Evolutionary conservation across 2,797 vertebrate species (phyloP).

Genomic region (Manis pentadactyla): DNA sequence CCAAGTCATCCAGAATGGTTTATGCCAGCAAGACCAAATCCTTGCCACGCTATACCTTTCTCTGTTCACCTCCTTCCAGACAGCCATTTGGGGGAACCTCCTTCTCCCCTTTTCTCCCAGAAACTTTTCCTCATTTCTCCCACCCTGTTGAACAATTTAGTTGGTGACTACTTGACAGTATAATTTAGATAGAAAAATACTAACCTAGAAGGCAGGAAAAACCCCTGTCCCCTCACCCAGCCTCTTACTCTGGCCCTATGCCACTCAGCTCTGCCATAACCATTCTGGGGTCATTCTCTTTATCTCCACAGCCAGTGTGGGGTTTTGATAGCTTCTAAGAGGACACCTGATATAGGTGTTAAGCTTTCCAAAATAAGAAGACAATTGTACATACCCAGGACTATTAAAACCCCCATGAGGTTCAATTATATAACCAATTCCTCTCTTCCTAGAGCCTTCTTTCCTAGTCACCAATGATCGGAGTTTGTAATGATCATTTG

Average conservation of each 20-base stretch:
- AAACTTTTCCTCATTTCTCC: background rate
- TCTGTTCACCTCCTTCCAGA: background rate
- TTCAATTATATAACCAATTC: background rate
- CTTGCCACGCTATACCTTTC: background rate
- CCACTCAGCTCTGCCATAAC: background rate
- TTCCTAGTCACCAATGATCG: conserved; percentile 63
- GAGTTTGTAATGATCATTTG: background rate
- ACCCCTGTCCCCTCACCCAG: background rate
- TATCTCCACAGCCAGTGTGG: background rate
- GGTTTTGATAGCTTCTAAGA: background rate
- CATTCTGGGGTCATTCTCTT: background rate
- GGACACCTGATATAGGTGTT: background rate
- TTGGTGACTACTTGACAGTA: background rate
- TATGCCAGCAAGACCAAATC: background rate
- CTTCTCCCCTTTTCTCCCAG: background rate
- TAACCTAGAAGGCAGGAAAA: background rate
- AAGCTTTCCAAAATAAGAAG: conserved; percentile 47
- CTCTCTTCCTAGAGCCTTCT: background rate
- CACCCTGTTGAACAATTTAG: background rate
- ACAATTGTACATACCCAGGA: background rate
- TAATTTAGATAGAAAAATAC: background rate
- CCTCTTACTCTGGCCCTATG: background rate
- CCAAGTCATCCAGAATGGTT: background rate
- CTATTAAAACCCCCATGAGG: background rate
- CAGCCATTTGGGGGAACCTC: background rate